These are phyloP conservation scores for Mesorhabditis sp. DNA, from an alignment of 2,888 invertebrate species.

Conservation along the genomic window DNA sequence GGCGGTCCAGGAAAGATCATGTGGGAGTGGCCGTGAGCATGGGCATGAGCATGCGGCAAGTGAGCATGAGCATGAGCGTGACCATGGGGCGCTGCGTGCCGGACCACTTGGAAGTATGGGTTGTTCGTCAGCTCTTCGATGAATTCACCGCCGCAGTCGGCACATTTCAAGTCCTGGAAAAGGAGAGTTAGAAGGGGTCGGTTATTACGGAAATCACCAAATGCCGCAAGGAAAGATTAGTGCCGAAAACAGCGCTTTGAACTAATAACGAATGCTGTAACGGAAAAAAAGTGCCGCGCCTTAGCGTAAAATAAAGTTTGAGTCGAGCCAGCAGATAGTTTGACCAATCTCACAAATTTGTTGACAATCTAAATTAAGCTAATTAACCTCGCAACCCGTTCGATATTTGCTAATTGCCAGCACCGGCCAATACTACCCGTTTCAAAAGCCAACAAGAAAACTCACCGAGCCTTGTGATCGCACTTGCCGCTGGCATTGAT, in stretches of 20 bases:
- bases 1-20: not conserved
- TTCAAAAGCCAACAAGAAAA: not conserved
- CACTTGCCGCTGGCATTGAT: constrained; percentile 21
- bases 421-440: too few species aligned
- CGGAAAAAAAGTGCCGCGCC: too few species aligned
- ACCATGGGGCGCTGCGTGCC: not conserved
- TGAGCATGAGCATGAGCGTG: not conserved
- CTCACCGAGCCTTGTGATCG: constrained; percentile 14
- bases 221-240: too few species aligned
- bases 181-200: not conserved
- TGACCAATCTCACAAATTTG: too few species aligned
- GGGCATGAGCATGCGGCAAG: not conserved
- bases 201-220: too few species aligned
- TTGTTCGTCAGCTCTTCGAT: constrained; percentile 14
- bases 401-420: too few species aligned
- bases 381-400: too few species aligned
- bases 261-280: too few species aligned
- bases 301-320: too few species aligned
- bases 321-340: too few species aligned
- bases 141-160: constrained; percentile 19
- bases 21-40: not conserved
- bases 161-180: constrained; percentile 21
- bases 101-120: not conserved
- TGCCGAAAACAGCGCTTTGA: too few species aligned
- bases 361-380: too few species aligned